Evolutionary conservation across 53 echinoderm and acorn worm species (phyloP).

Genomic region (Patiria pectinifera): DNA sequence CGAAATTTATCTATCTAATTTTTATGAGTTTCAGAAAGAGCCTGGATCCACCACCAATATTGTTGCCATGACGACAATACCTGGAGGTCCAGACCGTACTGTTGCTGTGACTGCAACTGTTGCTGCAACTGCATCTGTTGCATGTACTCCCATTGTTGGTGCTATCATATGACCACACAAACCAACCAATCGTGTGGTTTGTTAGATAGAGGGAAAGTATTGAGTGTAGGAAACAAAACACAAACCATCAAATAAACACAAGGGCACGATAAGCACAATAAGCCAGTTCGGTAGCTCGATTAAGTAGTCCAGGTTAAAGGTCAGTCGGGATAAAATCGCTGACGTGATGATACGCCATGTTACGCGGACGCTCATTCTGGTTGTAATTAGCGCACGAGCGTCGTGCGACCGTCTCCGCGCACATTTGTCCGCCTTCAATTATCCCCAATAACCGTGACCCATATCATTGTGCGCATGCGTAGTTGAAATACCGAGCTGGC

Average conservation of each 20-base stretch:
- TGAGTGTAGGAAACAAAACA: slow-evolving; percentile 21
- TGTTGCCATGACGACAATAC: slow-evolving; percentile 17
- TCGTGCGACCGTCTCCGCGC: too few species aligned
- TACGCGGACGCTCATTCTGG: too few species aligned
- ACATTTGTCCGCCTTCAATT: too few species aligned
- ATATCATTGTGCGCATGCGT: too few species aligned
- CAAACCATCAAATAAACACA: slow-evolving; percentile 15
- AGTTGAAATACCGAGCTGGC: too few species aligned
- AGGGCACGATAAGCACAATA: background rate
- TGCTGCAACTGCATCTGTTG: slow-evolving; percentile 65
- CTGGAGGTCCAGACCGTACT: slow-evolving; percentile 33
- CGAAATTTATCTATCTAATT: background rate
- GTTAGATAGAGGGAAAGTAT: slow-evolving; percentile 1
- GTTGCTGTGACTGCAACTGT: slow-evolving; percentile 42
- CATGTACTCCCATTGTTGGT: slow-evolving; percentile 35
- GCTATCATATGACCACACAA: slow-evolving; percentile 27
- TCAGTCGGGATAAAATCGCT: too few species aligned
- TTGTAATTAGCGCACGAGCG: too few species aligned
- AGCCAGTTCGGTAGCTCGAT: too few species aligned
- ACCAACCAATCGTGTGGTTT: slow-evolving; percentile 25
- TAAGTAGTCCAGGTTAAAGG: too few species aligned
- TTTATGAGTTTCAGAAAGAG: background rate
- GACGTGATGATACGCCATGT: too few species aligned
- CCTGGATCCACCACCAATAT: slow-evolving; percentile 30
- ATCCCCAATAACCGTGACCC: too few species aligned